Evolutionary conservation across 1,140 invertebrate genomes (phyloP).

Genomic region (Drosophila elegans): DNA sequence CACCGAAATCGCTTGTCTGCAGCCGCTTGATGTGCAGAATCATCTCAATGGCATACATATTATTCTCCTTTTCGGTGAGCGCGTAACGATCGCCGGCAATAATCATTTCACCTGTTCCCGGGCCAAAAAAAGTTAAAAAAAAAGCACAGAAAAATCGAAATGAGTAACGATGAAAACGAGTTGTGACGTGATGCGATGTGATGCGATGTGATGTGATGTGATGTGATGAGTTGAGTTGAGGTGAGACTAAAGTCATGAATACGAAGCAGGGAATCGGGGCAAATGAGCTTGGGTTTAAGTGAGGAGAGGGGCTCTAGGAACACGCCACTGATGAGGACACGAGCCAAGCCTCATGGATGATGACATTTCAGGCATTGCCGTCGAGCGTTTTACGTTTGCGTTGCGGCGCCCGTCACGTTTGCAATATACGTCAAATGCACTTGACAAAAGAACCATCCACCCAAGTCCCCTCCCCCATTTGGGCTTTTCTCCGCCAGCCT

Average conservation of each 20-base stretch:
- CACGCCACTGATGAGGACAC: slow-evolving; percentile 1
- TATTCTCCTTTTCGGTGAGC: slow-evolving; percentile 90
- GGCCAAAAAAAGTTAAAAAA: slow-evolving; percentile 16
- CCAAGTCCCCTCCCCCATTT: background rate
- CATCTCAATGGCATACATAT: slow-evolving; percentile 93
- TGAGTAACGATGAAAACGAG: slow-evolving; percentile 21
- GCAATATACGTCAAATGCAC: slow-evolving; percentile 83
- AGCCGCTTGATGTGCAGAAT: slow-evolving; percentile 91
- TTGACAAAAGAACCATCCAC: slow-evolving; percentile 60
- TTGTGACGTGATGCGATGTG: slow-evolving; percentile 8
- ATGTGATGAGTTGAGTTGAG: slow-evolving; percentile 20
- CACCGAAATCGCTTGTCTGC: slow-evolving; percentile 92
- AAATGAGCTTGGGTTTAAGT: slow-evolving; percentile 46
- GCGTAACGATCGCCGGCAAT: slow-evolving; percentile 92
- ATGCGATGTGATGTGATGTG: background rate
- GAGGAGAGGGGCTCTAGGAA: background rate
- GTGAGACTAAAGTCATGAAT: slow-evolving; percentile 58
- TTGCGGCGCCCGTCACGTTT: slow-evolving; percentile 70
- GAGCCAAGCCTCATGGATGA: slow-evolving; percentile 38
- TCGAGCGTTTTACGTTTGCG: slow-evolving; percentile 35
- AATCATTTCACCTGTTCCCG: slow-evolving; percentile 91
- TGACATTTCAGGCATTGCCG: slow-evolving; percentile 53
- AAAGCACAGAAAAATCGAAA: slow-evolving; percentile 18
- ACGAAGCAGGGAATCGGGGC: slow-evolving; percentile 41
- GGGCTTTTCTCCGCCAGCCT: background rate